A percentile compares a stretch with the other conserved stretches of the same genome.
These are phyloP conservation scores for Cristatella mucedo DNA, from an alignment of 2,888 invertebrate genomes.

Conservation along the genomic window DNA sequence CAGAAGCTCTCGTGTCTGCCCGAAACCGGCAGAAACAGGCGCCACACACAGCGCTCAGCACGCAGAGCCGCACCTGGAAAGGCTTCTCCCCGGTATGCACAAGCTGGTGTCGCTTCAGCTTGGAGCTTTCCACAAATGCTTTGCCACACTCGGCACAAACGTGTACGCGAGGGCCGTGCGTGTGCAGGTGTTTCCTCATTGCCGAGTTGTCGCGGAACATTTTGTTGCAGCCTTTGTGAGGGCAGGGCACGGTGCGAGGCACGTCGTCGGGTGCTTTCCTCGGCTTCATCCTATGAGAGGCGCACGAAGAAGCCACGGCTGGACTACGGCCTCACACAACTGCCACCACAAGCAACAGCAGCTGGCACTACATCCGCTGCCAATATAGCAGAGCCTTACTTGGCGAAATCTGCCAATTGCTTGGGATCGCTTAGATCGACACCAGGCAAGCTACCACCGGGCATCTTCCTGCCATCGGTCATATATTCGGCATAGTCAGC, in stretches of 20 bases:
- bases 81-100: slow-evolving; percentile 96
- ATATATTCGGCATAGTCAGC: slow-evolving; percentile 81
- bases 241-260: slow-evolving; percentile 10
- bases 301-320: background rate
- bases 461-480: slow-evolving; percentile 68
- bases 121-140: slow-evolving; percentile 91
- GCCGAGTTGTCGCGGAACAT: slow-evolving; percentile 93
- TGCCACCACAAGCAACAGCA: no score
- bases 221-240: slow-evolving; percentile 62
- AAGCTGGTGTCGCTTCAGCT: slow-evolving; percentile 81
- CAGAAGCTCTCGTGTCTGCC: no score
- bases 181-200: slow-evolving; percentile 89
- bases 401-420: slow-evolving; percentile 77
- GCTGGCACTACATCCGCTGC: no score
- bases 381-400: slow-evolving; percentile 32
- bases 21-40: no score
- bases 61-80: slow-evolving; percentile 54
- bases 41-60: background rate
- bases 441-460: slow-evolving; percentile 42
- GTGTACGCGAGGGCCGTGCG: slow-evolving; percentile 86
- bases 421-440: slow-evolving; percentile 79
- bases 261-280: slow-evolving; percentile 6
- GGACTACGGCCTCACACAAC: background rate
- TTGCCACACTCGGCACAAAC: slow-evolving; percentile 95
- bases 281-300: background rate